phyloP scores from a whole-genome alignment of 2,113 vertebrate species.

The Oenanthe melanoleuca region DNA sequence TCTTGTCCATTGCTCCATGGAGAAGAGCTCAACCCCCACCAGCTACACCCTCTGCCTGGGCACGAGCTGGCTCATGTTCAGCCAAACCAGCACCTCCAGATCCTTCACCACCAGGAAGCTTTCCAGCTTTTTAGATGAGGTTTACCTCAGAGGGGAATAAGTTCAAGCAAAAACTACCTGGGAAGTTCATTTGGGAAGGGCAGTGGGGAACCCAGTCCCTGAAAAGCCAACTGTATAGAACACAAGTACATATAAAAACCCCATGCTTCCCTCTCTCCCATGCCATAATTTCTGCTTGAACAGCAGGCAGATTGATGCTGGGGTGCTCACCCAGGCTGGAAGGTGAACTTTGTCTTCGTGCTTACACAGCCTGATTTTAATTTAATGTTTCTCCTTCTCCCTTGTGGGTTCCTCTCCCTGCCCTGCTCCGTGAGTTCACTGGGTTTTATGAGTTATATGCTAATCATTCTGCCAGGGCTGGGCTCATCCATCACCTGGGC shows the following conservation, averaged over 20 bases:
- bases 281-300: background rate
- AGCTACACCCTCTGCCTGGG: background rate
- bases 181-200: background rate
- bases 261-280: background rate
- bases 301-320: background rate
- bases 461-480: background rate
- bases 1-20: background rate
- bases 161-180: background rate
- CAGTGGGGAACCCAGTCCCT: background rate
- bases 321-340: background rate
- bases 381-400: conserved; percentile 6
- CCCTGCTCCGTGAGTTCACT: background rate
- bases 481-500: conserved; percentile 25
- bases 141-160: background rate
- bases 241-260: fast-evolving
- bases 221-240: background rate
- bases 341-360: conserved; percentile 2
- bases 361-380: conserved; percentile 27
- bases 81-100: background rate
- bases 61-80: fast-evolving
- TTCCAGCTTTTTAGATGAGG: background rate
- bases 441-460: conserved; percentile 17
- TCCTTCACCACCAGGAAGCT: background rate
- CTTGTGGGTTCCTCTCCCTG: background rate
- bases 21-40: fast-evolving